Conservation (phyloP, 2,888 invertebrate species). For the Drosophila fulvimacula region DNA sequence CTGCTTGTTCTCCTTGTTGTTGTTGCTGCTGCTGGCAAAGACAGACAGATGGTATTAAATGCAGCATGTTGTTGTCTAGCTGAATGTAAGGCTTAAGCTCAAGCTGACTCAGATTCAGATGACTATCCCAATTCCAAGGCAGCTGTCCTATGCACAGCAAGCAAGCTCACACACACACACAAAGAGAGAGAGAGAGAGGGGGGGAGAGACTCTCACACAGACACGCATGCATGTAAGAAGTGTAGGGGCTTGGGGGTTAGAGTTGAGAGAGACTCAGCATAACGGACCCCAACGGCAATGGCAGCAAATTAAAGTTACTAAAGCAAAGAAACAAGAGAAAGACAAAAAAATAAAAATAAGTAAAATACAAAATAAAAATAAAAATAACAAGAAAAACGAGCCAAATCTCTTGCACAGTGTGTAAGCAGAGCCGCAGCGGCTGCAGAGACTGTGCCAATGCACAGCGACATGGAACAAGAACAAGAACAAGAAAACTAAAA, state of each 20-base stretch:
- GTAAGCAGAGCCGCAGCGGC: constrained; percentile 21
- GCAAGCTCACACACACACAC: background rate
- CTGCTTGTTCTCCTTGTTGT: background rate
- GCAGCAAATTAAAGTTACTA: constrained; percentile 76
- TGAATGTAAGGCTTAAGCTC: constrained; percentile 29
- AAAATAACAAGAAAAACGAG: constrained; percentile 19
- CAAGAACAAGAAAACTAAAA: constrained; percentile 13
- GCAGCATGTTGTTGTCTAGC: constrained; percentile 42
- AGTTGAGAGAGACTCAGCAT: constrained; percentile 38
- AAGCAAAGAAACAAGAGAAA: constrained; percentile 48
- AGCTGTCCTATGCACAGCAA: constrained; percentile 41
- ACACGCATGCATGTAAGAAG: background rate
- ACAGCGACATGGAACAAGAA: constrained; percentile 31
- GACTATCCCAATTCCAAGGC: constrained; percentile 58
- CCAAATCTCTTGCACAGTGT: constrained; percentile 42
- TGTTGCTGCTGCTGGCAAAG: constrained; percentile 2
- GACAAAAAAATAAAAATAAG: constrained; percentile 13
- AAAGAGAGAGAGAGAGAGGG: background rate
- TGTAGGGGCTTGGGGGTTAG: constrained; percentile 17
- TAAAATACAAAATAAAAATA: constrained; percentile 6
- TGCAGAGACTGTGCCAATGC: constrained; percentile 51
- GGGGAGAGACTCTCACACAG: background rate
- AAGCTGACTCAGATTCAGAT: constrained; percentile 53
- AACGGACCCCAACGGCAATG: constrained; percentile 71
- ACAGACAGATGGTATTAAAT: constrained; percentile 38